These are phyloP conservation scores for Chamaetylas fuelleborni DNA, from an alignment of 2,113 vertebrate genomes.

Conservation along the genomic window DNA sequence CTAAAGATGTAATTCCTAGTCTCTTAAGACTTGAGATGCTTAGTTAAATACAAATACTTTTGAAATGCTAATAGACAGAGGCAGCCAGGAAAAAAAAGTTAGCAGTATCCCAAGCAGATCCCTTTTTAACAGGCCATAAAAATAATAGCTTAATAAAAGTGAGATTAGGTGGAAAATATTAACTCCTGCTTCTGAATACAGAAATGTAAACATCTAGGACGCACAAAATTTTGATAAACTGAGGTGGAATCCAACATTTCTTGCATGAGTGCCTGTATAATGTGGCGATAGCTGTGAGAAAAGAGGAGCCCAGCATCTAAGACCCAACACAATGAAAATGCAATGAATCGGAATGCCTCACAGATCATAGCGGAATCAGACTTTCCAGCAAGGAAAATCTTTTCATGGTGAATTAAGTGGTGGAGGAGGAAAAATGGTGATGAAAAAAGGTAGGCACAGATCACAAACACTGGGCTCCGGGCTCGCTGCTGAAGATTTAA, in stretches of 20 bases:
- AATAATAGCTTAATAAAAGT: conserved; percentile 68
- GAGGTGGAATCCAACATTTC: conserved; percentile 90
- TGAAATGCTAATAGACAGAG: conserved; percentile 74
- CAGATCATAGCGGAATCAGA: conserved; percentile 99
- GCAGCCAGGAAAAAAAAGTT: conserved; percentile 64
- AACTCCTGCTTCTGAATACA: conserved; percentile 69
- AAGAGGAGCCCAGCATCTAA: conserved; percentile 86
- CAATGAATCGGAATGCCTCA: conserved; percentile 98
- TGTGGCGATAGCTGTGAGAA: conserved; percentile 89
- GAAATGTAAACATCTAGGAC: conserved; percentile 78
- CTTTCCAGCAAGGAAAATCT: conserved; percentile 99
- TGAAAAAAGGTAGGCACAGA: conserved; percentile 90
- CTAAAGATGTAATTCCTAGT: conserved; percentile 75
- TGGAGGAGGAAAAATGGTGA: conserved; percentile 92
- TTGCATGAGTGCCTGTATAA: conserved; percentile 95
- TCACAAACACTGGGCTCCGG: conserved; percentile 88
- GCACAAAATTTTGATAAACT: conserved; percentile 84
- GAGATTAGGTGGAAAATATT: conserved; percentile 72
- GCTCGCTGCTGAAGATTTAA: conserved; percentile 90
- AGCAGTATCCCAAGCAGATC: conserved; percentile 54
- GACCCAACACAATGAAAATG: conserved; percentile 95
- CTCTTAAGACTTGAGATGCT: conserved; percentile 71
- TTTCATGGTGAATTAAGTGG: conserved; percentile 99
- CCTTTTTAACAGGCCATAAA: conserved; percentile 63
- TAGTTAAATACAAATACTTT: conserved; percentile 71